Base-by-base conservation (phyloP, 2,113 vertebrate genomes). In the Hiodon alosoides region DNA sequence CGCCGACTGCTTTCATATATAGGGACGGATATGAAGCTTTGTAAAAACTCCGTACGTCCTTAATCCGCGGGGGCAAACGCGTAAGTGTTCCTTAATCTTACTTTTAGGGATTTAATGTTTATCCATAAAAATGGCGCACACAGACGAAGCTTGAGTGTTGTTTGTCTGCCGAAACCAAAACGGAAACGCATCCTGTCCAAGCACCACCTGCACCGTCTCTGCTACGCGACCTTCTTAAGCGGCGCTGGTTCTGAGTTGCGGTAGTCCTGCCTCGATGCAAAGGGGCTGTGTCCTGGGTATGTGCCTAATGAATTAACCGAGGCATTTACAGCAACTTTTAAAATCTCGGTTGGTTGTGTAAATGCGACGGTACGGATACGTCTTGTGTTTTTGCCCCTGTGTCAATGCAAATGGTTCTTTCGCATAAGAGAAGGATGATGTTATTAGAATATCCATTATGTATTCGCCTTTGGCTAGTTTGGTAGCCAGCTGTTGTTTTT, bases 121-220 rank as follows among this genome's bases (percentile, higher is more conserved):
- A 46, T 8, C n/a, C 11, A 31, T 61, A 55, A 76, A 75, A 71
- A 76, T 76, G 75, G 75, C 68, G 75, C 58, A 62, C 50, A 55
- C 54, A 48, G 65, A 59, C 4, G 65, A 64, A 8, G 55, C 54
- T 59, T 31, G 46, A 47, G 46, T 64, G 64, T 54, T 46, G 31
- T 67, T 58, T 16, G 54, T 64, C 52, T 9, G 59, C 60, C 65
- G 52, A 13, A 47, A 67, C 17, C 16, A 66, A 66, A 66, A 66
- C n/a, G 61, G 61, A 65, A 55, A 67, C 51, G 73, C 14, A 48
- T 16, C 73, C 52, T 55, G n/a, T 67, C 13, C 16, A 31, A 67
- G 54, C 50, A 59, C 65, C 73, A 51, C 64, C 64, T 58, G 64
- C 73, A 47, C 17, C 51, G 61, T 66, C 51, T 73, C 51, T 16